Conservation (phyloP, 2,888 invertebrate genomes). For the Polymixis lichenea region DNA sequence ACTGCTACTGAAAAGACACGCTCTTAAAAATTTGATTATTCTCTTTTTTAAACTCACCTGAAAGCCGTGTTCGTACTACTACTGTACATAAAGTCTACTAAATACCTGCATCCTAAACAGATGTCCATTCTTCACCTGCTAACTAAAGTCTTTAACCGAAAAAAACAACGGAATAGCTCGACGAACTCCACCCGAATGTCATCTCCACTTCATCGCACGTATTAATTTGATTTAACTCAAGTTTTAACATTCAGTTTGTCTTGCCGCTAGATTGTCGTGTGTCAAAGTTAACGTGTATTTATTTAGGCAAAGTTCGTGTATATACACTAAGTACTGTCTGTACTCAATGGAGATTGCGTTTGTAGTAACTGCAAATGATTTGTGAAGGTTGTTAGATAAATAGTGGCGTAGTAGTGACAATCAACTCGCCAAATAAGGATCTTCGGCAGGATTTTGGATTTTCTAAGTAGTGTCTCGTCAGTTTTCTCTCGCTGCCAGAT, state of each 20-base stretch:
- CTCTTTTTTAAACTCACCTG: no score
- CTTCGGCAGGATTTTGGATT: not conserved
- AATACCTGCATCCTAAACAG: not conserved
- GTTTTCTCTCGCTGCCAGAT: not conserved
- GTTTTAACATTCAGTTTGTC: conserved; percentile 58
- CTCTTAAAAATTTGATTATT: no score
- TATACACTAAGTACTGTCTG: conserved; percentile 15
- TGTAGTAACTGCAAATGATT: conserved; percentile 11
- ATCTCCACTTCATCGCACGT: conserved; percentile 17
- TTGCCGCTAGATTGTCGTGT: conserved; percentile 45
- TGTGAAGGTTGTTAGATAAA: conserved; percentile 2
- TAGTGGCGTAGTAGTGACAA: not conserved
- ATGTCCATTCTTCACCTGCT: not conserved
- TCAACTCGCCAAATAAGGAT: not conserved
- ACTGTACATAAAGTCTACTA: no score
- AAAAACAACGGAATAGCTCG: not conserved
- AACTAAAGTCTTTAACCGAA: not conserved
- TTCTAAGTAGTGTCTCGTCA: no score
- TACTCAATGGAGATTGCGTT: conserved; percentile 10
- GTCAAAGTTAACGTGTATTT: conserved; percentile 49
- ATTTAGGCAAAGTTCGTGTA: conserved; percentile 51
- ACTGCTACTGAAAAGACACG: no score
- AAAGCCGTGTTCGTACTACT: no score
- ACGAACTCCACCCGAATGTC: conserved; percentile 1
- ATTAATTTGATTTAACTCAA: conserved; percentile 54